phyloP scores from a whole-genome alignment of 2,888 invertebrate species.

The Choreutis nemorana region DNA sequence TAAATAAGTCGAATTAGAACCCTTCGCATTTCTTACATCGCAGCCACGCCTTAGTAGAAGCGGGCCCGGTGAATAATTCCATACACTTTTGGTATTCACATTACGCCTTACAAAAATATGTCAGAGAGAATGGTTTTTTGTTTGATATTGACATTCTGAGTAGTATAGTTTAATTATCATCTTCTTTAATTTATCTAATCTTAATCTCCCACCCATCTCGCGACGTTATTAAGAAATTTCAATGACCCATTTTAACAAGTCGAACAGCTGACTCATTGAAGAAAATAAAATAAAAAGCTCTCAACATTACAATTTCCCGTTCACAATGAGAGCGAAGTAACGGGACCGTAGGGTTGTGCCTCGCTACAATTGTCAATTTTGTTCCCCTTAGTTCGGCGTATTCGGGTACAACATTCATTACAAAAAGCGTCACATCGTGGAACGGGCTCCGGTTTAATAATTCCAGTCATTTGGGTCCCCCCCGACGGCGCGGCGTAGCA shows the following conservation, averaged over 20 bases:
- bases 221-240: too few relatives aligned
- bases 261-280: conserved; percentile 23
- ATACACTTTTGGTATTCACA: conserved; percentile 23
- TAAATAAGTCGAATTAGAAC: conserved; percentile 45
- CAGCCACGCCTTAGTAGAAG: conserved; percentile 21
- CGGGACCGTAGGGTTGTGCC: conserved; percentile 23
- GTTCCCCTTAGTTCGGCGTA: conserved; percentile 23
- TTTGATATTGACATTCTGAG: too few relatives aligned
- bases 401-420: conserved; percentile 50
- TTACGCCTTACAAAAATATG: too few relatives aligned
- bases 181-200: too few relatives aligned
- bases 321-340: conserved; percentile 16
- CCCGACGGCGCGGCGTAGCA: conserved; percentile 25
- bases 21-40: conserved; percentile 29
- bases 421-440: conserved; percentile 59
- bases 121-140: too few relatives aligned
- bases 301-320: conserved; percentile 19
- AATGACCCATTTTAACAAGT: too few relatives aligned
- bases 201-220: too few relatives aligned
- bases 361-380: conserved; percentile 27
- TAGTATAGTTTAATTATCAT: too few relatives aligned
- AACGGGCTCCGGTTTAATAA: conserved; percentile 56
- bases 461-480: conserved; percentile 60
- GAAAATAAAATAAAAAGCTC: conserved; percentile 16
- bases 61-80: conserved; percentile 30